Evolutionary conservation across 2,888 invertebrate species (phyloP).

Genomic region (Luperina testacea): DNA sequence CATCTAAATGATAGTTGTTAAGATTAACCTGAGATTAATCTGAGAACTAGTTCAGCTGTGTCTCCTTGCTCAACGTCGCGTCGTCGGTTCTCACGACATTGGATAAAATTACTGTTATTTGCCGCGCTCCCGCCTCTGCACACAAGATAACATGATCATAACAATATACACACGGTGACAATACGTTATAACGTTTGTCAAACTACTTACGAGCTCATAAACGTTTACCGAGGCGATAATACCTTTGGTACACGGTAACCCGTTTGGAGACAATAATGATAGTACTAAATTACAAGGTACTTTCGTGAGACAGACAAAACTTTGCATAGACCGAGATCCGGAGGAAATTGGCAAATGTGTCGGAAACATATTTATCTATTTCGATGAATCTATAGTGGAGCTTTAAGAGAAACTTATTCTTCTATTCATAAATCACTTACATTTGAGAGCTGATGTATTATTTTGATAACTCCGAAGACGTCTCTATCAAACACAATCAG

Average conservation of each 20-base stretch:
- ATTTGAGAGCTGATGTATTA: slow-evolving; percentile 21
- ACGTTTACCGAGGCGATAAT: slow-evolving; percentile 52
- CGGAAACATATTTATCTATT: slow-evolving; percentile 44
- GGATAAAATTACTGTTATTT: slow-evolving; percentile 87
- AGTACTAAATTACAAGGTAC: slow-evolving; percentile 38
- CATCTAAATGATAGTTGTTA: slow-evolving; percentile 82
- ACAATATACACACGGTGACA: slow-evolving; percentile 63
- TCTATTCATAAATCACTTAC: slow-evolving; percentile 27
- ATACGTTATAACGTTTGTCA: slow-evolving; percentile 63
- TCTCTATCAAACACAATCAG: background rate
- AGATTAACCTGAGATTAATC: slow-evolving; percentile 83
- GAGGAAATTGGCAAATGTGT: slow-evolving; percentile 41
- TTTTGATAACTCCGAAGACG: slow-evolving; percentile 12
- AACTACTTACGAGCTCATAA: slow-evolving; percentile 58
- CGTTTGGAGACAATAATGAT: slow-evolving; percentile 44
- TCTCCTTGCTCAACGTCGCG: slow-evolving; percentile 81
- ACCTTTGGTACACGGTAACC: slow-evolving; percentile 50
- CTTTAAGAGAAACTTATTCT: slow-evolving; percentile 25
- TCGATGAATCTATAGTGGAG: slow-evolving; percentile 17
- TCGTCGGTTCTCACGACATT: slow-evolving; percentile 87
- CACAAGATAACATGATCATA: slow-evolving; percentile 72
- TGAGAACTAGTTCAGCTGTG: slow-evolving; percentile 85
- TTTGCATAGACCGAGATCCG: slow-evolving; percentile 39
- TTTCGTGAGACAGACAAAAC: slow-evolving; percentile 29
- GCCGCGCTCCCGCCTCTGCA: slow-evolving; percentile 60